Evolutionary conservation across 2,797 vertebrate species (phyloP), one percentile per base, ranked within the genome.

Genomic region (Gallirallus australis): DNA sequence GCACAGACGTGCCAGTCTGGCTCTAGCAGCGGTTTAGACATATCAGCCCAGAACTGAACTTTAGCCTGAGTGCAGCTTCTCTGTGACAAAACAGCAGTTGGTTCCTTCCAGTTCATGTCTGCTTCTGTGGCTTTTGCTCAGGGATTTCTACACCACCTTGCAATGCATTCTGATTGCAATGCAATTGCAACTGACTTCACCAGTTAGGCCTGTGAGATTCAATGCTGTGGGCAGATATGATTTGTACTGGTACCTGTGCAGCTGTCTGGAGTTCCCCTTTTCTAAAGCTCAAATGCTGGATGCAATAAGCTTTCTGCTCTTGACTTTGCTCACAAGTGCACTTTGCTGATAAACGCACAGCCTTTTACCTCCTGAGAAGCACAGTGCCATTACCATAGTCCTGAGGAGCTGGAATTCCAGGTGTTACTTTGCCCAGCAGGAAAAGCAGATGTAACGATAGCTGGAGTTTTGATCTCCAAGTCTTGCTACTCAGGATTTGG

Each of bases 331-430:
- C 52, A 57, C 75, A 73, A 48, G 39, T 0, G 4, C 86, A 80
- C 83, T 92, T 96, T 93, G 81, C 81, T 90, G 77, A 79, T 56
- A 42, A 82, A 92, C 0, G 7, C 94, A 94, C 89, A 92, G 71
- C 25, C 47, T 89, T 89, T 90, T 47, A 30, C 33, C 42, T 86
- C 73, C 48, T 56, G 83, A 77, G 64, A 79, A 28, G 28, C 16
- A 4, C 4, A 82, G 42, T 63, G 52, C 39, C 76, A 6, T 56
- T 37, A 5, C 15, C 8, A 8, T 0, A 4, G 59, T 40, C 68
- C 69, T 0, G 0, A 84, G 48, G 69, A 45, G 30, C 47, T 90
- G 72, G 35, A 81, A 52, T 90, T 90, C 63, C 77, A 50, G 70
- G 40, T 42, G 17, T 33, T 85, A 35, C 59, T 93, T 50, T 84